Percentiles rank a stretch among this genome's conserved stretches.
phyloP scores from a whole-genome alignment of 2,888 invertebrate genomes.

The Candidula unifasciata region DNA sequence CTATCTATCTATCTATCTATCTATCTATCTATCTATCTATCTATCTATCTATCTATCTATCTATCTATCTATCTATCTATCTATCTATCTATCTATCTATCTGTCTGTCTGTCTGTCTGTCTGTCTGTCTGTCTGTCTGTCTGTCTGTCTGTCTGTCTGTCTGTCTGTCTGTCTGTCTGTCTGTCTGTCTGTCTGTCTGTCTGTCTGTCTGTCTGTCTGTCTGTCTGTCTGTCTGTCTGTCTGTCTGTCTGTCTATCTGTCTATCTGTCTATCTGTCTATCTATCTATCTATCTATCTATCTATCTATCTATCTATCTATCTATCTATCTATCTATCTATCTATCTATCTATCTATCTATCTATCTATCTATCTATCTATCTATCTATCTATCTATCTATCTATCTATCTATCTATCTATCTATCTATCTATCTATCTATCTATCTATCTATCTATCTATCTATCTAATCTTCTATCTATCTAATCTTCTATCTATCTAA shows the following conservation, averaged over 20 bases:
- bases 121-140: background rate
- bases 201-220: conserved; percentile 17
- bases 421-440: background rate
- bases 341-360: conserved; percentile 43
- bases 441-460: background rate
- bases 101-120: background rate
- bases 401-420: background rate
- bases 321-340: background rate
- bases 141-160: background rate
- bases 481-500: no score
- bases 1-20: background rate
- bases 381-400: background rate
- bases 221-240: background rate
- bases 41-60: conserved; percentile 29
- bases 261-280: no score
- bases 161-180: background rate
- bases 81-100: no score
- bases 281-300: background rate
- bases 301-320: background rate
- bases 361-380: conserved; percentile 7
- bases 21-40: background rate
- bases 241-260: no score
- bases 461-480: no score
- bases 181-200: background rate
- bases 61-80: conserved; percentile 18